Evolutionary conservation across 2,888 invertebrate genomes (phyloP).

Genomic region (Ernsta delagoae): DNA sequence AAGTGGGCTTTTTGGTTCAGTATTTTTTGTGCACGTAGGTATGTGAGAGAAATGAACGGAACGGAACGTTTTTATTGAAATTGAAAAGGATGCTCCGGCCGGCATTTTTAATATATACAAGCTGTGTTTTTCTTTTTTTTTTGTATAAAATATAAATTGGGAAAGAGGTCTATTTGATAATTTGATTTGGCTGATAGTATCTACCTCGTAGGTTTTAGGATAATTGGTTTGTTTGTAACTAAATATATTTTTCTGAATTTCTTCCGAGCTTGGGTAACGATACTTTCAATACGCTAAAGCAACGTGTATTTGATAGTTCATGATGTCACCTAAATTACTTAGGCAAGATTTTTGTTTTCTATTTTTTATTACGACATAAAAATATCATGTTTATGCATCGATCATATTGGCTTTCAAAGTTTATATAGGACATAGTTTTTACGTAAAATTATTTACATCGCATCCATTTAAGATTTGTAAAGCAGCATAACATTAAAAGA

Average conservation of each 20-base stretch:
- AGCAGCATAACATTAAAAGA: background rate
- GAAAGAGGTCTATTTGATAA: background rate
- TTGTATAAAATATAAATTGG: conserved; percentile 24
- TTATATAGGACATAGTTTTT: no score
- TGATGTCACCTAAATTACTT: no score
- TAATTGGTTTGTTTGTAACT: conserved; percentile 24
- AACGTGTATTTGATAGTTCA: no score
- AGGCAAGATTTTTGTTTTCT: no score
- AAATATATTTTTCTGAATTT: conserved; percentile 9
- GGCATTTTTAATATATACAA: conserved; percentile 16
- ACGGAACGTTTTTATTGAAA: conserved; percentile 37
- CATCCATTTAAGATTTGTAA: background rate
- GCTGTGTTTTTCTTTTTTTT: conserved; percentile 15
- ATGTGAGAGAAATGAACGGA: conserved; percentile 38
- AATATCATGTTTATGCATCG: no score
- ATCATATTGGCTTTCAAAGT: no score
- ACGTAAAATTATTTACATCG: background rate
- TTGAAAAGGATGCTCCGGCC: conserved; percentile 35
- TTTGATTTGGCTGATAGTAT: no score
- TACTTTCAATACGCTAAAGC: no score
- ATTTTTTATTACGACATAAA: no score
- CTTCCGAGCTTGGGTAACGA: background rate
- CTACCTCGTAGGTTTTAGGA: no score
- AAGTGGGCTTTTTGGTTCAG: conserved; percentile 45
- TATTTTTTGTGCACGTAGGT: conserved; percentile 34